These are phyloP conservation scores for Stratiolaelaps scimitus DNA, from an alignment of 1,140 invertebrate species.

Conservation along the genomic window DNA sequence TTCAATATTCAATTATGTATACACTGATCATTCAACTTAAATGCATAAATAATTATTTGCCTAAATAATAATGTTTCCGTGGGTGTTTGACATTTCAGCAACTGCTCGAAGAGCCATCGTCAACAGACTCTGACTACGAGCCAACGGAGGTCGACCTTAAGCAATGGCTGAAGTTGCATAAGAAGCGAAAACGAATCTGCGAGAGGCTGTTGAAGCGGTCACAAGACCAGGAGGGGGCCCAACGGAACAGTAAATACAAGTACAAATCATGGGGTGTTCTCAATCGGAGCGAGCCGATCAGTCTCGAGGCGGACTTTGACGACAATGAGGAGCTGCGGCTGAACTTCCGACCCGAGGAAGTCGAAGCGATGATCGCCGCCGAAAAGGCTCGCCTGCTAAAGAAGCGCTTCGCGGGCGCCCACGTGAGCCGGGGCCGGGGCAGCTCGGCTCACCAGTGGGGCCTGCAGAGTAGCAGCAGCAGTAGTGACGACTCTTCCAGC, in stretches of 20 bases:
- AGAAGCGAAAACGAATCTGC: conserved; percentile 11
- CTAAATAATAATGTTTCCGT: neutral
- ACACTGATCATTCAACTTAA: too few species aligned
- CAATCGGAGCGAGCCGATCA: conserved; percentile 13
- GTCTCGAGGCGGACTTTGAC: conserved; percentile 20
- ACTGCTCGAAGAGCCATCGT: conserved; percentile 3
- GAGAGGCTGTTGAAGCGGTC: conserved; percentile 1
- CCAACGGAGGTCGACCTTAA: conserved; percentile 6
- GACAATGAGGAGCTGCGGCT: conserved; percentile 18
- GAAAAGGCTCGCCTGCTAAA: conserved; percentile 6
- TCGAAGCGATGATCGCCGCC: conserved; percentile 8
- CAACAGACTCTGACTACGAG: conserved; percentile 21
- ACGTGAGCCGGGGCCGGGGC: conserved; percentile 11
- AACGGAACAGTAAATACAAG: conserved; percentile 16
- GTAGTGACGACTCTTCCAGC: conserved; percentile 24
- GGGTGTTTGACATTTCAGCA: neutral
- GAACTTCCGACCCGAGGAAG: conserved; percentile 23
- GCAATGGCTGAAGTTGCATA: conserved; percentile 25
- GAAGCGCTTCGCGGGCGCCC: conserved; percentile 14
- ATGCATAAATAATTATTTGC: too few species aligned
- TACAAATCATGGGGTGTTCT: conserved; percentile 25
- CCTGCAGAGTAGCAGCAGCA: conserved; percentile 21
- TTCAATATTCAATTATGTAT: too few species aligned
- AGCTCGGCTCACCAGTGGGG: conserved; percentile 26
- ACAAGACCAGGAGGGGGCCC: neutral